Conservation (phyloP, 1,140 invertebrate species). For the Drosophila orena region DNA sequence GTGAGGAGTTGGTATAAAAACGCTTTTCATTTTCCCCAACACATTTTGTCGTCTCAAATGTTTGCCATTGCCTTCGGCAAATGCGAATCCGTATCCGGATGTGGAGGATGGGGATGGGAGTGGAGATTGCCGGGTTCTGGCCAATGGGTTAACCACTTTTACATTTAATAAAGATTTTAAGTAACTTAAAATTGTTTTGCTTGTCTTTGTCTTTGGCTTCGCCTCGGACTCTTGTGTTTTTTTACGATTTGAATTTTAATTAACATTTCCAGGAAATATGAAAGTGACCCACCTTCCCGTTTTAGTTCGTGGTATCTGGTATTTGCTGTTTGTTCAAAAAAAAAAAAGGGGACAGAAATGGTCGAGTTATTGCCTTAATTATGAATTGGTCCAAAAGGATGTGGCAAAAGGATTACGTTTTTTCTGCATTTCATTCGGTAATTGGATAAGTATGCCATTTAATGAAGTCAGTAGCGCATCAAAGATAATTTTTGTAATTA, state of each 20-base stretch:
- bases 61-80: slow-evolving; percentile 24
- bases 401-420: slow-evolving; percentile 26
- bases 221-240: slow-evolving; percentile 22
- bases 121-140: slow-evolving; percentile 11
- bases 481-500: neutral
- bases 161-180: slow-evolving; percentile 83
- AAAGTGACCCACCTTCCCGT: neutral
- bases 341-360: neutral
- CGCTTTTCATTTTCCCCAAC: slow-evolving; percentile 71
- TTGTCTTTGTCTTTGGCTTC: slow-evolving; percentile 62
- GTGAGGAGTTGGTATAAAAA: slow-evolving; percentile 43
- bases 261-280: slow-evolving; percentile 76
- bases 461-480: slow-evolving; percentile 12
- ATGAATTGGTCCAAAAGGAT: slow-evolving; percentile 31
- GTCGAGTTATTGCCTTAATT: slow-evolving; percentile 41
- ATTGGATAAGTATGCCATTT: slow-evolving; percentile 30
- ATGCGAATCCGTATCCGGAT: slow-evolving; percentile 26
- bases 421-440: slow-evolving; percentile 17
- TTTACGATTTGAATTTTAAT: slow-evolving; percentile 81
- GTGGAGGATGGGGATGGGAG: neutral
- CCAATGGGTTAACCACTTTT: slow-evolving; percentile 77
- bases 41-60: slow-evolving; percentile 35
- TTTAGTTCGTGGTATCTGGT: slow-evolving; percentile 30
- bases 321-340: slow-evolving; percentile 6
- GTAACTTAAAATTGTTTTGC: slow-evolving; percentile 79